Evolutionary conservation across 2,888 invertebrate genomes (phyloP).

Genomic region (Cephus runcator): DNA sequence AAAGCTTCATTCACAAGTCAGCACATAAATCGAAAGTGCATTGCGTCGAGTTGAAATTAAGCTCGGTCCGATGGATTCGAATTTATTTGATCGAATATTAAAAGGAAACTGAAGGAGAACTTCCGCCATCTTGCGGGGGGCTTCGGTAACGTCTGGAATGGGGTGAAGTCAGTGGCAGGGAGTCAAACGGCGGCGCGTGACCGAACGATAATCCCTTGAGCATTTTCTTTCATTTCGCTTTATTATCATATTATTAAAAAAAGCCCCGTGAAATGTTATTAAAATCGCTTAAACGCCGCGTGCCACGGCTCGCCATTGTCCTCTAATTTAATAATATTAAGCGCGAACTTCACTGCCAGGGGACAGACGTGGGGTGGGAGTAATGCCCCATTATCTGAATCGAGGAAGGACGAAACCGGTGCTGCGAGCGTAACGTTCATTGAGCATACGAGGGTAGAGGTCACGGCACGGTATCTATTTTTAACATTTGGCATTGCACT

Average conservation of each 20-base stretch:
- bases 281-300: constrained; percentile 60
- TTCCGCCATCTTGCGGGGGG: constrained; percentile 6
- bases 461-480: not conserved
- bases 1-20: not conserved
- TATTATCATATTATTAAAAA: constrained; percentile 65
- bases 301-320: constrained; percentile 52
- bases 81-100: constrained; percentile 30
- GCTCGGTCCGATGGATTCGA: not conserved
- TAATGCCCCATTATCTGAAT: not conserved
- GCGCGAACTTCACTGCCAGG: constrained; percentile 43
- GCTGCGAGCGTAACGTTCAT: not conserved
- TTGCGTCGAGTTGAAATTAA: not conserved
- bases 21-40: not conserved
- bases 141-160: constrained; percentile 20
- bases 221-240: constrained; percentile 62
- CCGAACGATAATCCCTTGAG: constrained; percentile 59
- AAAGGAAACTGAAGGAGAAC: constrained; percentile 21
- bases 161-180: constrained; percentile 25
- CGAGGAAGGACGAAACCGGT: not conserved
- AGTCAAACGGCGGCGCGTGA: constrained; percentile 39
- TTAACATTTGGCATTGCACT: not conserved
- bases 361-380: constrained; percentile 3
- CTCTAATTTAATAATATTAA: constrained; percentile 61
- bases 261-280: constrained; percentile 63
- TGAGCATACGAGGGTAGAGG: not conserved